Percentiles rank a stretch among this genome's conserved stretches.
phyloP scores from a whole-genome alignment of 2,113 vertebrate species.

The Sapajus apella region DNA sequence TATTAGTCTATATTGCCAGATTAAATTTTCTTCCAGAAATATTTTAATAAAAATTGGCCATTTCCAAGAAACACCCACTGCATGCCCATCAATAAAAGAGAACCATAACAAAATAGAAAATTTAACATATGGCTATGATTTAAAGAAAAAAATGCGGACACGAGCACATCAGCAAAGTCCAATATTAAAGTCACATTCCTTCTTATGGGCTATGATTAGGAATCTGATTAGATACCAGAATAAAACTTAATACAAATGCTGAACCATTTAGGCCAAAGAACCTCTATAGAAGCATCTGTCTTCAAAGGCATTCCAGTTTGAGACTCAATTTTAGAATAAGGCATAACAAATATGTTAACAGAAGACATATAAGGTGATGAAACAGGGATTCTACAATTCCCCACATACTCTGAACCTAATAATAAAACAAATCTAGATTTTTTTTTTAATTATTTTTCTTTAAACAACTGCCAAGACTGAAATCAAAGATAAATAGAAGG shows the following conservation, averaged over 20 bases:
- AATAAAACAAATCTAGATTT: constrained; percentile 88
- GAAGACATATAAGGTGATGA: constrained; percentile 5
- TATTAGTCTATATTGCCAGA: constrained; percentile 61
- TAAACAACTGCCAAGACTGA: constrained; percentile 86
- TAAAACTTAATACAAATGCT: constrained; percentile 28
- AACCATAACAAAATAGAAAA: constrained; percentile 72
- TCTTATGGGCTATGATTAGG: neutral
- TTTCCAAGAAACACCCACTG: constrained; percentile 71
- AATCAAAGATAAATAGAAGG: constrained; percentile 93
- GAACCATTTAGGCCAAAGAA: constrained; percentile 5
- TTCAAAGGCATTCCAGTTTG: constrained; percentile 69
- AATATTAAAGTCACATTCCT: constrained; percentile 46
- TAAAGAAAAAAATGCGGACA: constrained; percentile 40
- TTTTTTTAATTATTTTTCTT: constrained; percentile 75
- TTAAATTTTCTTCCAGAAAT: constrained; percentile 74
- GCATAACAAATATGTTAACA: constrained; percentile 47
- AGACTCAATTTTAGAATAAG: constrained; percentile 58
- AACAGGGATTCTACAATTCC: constrained; percentile 68
- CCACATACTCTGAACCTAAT: constrained; percentile 82
- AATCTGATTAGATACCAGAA: constrained; percentile 48
- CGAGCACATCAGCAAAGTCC: constrained; percentile 44
- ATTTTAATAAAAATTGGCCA: constrained; percentile 77
- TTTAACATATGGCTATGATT: constrained; percentile 66
- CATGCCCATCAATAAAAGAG: constrained; percentile 58
- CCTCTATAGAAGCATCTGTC: constrained; percentile 16